Evolutionary conservation across 2,797 vertebrate genomes (phyloP).

Genomic region (Melanogrammus aeglefinus): DNA sequence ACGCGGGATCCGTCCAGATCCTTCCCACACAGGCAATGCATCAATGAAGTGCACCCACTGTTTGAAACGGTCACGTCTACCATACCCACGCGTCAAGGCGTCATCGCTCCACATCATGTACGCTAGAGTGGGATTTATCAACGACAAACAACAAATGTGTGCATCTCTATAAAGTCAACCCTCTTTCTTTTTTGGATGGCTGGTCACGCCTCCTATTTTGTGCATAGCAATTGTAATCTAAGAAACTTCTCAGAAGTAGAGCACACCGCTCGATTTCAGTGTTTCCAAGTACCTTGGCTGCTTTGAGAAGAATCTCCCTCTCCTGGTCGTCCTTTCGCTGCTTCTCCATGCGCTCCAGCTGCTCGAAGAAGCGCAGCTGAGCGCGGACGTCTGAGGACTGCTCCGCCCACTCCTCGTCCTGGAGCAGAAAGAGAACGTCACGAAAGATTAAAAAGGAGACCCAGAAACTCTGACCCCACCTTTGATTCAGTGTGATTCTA

Average conservation of each 20-base stretch:
- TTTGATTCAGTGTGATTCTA: background rate
- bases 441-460: background rate
- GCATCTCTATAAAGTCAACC: background rate
- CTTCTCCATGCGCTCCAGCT: constrained; percentile 80
- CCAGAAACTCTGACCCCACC: background rate
- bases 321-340: constrained; percentile 82
- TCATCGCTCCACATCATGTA: background rate
- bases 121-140: background rate
- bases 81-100: background rate
- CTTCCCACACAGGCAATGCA: background rate
- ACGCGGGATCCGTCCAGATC: background rate
- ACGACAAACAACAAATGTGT: background rate
- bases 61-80: no score
- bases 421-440: constrained; percentile 8
- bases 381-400: constrained; percentile 76
- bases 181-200: no score
- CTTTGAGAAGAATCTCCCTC: constrained; percentile 80
- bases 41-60: background rate
- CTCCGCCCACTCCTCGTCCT: constrained; percentile 76
- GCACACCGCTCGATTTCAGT: background rate
- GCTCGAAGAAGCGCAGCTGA: constrained; percentile 81
- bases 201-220: background rate
- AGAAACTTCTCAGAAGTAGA: background rate
- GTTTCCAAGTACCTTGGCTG: constrained; percentile 71
- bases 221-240: background rate